Conservation (phyloP, 2,888 invertebrate species). For the Limnephilus lunatus region DNA sequence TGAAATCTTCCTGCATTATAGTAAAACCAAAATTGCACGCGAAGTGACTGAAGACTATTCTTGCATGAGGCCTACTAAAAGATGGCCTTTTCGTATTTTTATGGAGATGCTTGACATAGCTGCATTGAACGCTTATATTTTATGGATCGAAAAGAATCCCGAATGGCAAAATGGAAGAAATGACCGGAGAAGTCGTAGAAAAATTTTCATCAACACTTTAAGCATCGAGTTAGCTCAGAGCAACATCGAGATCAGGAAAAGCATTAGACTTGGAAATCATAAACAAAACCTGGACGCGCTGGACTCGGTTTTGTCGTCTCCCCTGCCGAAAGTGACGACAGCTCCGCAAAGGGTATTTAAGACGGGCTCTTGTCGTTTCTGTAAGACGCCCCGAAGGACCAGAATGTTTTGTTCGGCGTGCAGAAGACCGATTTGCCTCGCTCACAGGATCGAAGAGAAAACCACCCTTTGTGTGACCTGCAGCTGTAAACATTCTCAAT, state of each 20-base stretch:
- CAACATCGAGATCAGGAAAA: not conserved
- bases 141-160: constrained; percentile 51
- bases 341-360: not conserved
- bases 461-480: not conserved
- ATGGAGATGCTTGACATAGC: constrained; percentile 54
- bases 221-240: not conserved
- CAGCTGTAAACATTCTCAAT: not conserved
- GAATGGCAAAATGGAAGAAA: constrained; percentile 33
- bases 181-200: not conserved
- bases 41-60: constrained; percentile 50
- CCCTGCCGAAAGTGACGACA: not conserved
- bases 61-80: constrained; percentile 45
- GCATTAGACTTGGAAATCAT: not conserved
- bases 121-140: constrained; percentile 45
- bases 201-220: not conserved
- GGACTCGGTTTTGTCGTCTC: not conserved
- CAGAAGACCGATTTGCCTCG: not conserved
- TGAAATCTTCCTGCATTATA: constrained; percentile 45
- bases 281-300: not conserved
- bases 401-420: not conserved
- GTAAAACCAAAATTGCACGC: constrained; percentile 25
- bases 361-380: not conserved
- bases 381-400: not conserved
- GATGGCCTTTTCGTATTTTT: constrained; percentile 50
- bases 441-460: not conserved